A percentile compares a stretch with the other conserved stretches of the same genome.
phyloP scores from a whole-genome alignment of 2,888 invertebrate genomes.

The Philereme transversata region DNA sequence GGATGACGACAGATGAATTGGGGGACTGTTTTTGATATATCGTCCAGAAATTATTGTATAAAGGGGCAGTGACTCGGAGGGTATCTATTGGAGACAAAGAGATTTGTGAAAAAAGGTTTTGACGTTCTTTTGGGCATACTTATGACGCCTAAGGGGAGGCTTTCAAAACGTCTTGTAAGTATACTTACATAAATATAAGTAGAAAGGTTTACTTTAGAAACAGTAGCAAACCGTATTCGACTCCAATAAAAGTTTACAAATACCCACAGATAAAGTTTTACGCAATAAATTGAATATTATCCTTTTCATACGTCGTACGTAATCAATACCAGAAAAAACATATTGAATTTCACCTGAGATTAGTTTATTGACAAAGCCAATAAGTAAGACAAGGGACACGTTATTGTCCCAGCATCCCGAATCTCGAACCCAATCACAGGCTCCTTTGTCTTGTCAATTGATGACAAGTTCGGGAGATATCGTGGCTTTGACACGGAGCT shows the following conservation, averaged over 20 bases:
- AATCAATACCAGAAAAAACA: constrained; percentile 16
- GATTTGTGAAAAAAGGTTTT: constrained; percentile 34
- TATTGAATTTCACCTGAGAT: constrained; percentile 36
- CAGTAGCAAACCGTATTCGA: background rate
- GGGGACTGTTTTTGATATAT: constrained; percentile 56
- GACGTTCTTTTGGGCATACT: constrained; percentile 30
- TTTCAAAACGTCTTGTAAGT: constrained; percentile 8
- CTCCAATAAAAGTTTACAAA: background rate
- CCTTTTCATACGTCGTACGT: background rate
- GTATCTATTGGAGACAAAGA: constrained; percentile 34
- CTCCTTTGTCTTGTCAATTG: constrained; percentile 55
- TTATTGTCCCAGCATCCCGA: constrained; percentile 46
- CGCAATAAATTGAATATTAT: background rate
- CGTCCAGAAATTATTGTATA: constrained; percentile 57
- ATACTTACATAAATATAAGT: background rate
- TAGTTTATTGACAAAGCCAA: constrained; percentile 39
- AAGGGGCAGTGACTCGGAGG: constrained; percentile 42
- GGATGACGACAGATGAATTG: constrained; percentile 43
- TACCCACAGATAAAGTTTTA: background rate
- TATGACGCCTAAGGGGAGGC: constrained; percentile 24
- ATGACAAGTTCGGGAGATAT: constrained; percentile 53
- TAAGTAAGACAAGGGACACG: constrained; percentile 44
- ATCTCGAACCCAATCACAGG: constrained; percentile 54
- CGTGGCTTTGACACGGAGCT: constrained; percentile 38
- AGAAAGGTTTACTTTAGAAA: background rate